Base-by-base conservation (phyloP, 53 echinoderm and acorn worm species). In the Astropecten irregularis region DNA sequence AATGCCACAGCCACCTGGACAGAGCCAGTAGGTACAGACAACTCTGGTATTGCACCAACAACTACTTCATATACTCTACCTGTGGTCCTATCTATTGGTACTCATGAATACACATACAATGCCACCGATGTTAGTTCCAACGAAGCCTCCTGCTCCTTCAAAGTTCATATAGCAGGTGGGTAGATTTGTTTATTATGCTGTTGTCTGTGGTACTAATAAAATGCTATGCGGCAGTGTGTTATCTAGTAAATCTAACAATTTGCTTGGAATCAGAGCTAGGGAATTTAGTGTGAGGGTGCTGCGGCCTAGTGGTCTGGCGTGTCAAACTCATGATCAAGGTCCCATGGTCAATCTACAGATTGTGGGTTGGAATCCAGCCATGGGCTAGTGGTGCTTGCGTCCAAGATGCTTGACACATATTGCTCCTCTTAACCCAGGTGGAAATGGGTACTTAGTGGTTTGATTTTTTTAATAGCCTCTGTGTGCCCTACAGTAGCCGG, bases 41-140 rank as follows among this genome's bases (percentile, higher is more conserved):
- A 67, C 67, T 67, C 67, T 9, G 44, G 25, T 6, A 9, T 40
- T 20, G 40, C 67, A 5, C 67, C 67, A 23, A 67, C 67, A 3
- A 42, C 42, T 8, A n/a, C n/a, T n/a, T n/a, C n/a, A n/a, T n/a
- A n/a, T n/a, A n/a, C n/a, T n/a, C n/a, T n/a, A n/a, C n/a, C n/a
- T n/a, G n/a, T n/a, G n/a, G n/a, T n/a, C n/a, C n/a, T n/a, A n/a
- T n/a, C n/a, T n/a, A n/a, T n/a, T n/a, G n/a, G n/a, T n/a, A n/a
- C n/a, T n/a, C n/a, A n/a, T n/a, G n/a, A n/a, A n/a, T n/a, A 86
- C 14, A 55, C 49, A 3, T 71, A 77, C 47, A 66, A 71, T 35
- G 90, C 70, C 9, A 73, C 34, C 21, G 90, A 90, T 47, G 55
- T 31, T 26, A 82, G 82, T 13, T 81, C 82, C 27, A 89, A 89